Base-by-base conservation (phyloP, 2,113 vertebrate genomes). In the Trogon surrucura region DNA sequence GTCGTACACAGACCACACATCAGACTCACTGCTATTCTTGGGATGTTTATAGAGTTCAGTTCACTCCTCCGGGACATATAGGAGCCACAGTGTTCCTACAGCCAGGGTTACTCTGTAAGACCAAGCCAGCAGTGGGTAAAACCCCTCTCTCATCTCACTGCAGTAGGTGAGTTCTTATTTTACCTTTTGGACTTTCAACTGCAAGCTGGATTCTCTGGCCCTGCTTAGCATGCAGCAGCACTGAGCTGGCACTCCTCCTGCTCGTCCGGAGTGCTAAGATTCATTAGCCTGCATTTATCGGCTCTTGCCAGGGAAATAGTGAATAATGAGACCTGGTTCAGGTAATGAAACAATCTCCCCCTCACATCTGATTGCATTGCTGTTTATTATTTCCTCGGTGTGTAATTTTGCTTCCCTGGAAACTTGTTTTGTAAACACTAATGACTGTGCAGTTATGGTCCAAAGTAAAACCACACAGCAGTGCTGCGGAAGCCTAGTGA, bases 281-380 rank as follows among this genome's bases (percentile, higher is more conserved):
- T 81, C 95, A 89, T 95, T 81, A 95, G 69, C 30, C 77, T 81
- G 80, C 29, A 38, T 87, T 73, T 93, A 96, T 95, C 94, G 75
- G 92, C 72, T 74, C 77, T 91, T 95, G 80, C 83, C 89, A 89
- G 80, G 57, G 77, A 91, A 94, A 92, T 36, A 53, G 86, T 93
- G 80, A 97, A 91, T 91, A 84, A 95, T 74, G 86, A 91, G 62
- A 41, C 69, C 85, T 71, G 65, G 83, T 89, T 84, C 80, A 74
- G 83, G 83, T 95, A 95, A 95, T 89, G 89, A 95, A 95, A 93
- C 67, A 12, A 93, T 95, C 70, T 85, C 54, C 27, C 79, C 56
- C 88, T 92, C 60, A 54, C 80, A 91, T 89, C 93, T 84, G 77
- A 93, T 96, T 93, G 60, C 69, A 45, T 11, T 71, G 80, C 77